A percentile compares a stretch with the other conserved stretches of the same genome.
Evolutionary conservation across 2,797 vertebrate genomes (phyloP).

Genomic region (Schizopygopsis pylzovi): DNA sequence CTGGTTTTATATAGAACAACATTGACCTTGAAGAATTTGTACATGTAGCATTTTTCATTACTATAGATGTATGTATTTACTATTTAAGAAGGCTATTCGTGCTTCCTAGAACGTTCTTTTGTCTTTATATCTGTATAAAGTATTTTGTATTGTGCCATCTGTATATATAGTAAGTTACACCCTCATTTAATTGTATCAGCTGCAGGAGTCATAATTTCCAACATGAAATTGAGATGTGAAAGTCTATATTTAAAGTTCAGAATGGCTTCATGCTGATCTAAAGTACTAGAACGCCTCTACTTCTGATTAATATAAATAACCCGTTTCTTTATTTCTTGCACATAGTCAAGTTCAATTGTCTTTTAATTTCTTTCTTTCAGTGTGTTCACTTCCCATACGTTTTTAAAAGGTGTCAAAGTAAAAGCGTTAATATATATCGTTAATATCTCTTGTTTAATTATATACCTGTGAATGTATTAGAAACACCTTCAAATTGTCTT

Average conservation of each 20-base stretch:
- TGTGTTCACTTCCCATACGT: not conserved
- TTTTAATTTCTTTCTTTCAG: not conserved
- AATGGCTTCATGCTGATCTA: not conserved
- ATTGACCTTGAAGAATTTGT: not conserved
- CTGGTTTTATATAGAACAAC: not conserved
- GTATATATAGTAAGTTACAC: not conserved
- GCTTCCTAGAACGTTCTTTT: not conserved
- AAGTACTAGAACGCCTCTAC: not conserved
- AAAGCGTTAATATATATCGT: not conserved
- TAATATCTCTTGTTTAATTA: not conserved
- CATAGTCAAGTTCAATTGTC: not conserved
- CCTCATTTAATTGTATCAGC: not conserved
- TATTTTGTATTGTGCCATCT: not conserved
- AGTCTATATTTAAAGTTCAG: conserved; percentile 17
- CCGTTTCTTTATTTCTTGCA: not conserved
- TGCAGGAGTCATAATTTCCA: not conserved
- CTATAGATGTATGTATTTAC: not conserved
- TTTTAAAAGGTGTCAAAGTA: not conserved
- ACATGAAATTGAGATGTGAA: not conserved
- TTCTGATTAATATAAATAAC: conserved; percentile 10
- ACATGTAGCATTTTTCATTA: not conserved
- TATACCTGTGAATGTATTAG: not conserved
- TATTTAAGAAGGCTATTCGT: not conserved
- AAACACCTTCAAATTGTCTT: not conserved
- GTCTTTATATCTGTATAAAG: no score